These are phyloP conservation scores for Protobothrops flavoviridis DNA, from an alignment of 2,113 vertebrate species.

Conservation along the genomic window DNA sequence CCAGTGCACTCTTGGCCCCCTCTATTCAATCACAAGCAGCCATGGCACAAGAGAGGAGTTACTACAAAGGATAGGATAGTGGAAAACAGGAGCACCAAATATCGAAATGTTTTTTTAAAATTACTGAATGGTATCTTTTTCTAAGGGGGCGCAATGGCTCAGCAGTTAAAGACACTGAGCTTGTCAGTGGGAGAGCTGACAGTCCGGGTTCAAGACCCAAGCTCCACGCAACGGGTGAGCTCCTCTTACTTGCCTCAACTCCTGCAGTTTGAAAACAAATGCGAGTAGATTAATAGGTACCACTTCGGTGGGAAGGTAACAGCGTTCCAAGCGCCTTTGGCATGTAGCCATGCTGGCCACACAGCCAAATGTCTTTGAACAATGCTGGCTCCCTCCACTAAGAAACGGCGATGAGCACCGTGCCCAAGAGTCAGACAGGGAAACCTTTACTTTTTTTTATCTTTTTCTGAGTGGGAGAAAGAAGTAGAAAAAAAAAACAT, in stretches of 20 bases:
- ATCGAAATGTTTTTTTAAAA: not conserved
- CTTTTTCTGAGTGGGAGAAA: not conserved
- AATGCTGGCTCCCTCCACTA: not conserved
- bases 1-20: slow-evolving; percentile 56
- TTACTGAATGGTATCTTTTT: not conserved
- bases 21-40: slow-evolving; percentile 61
- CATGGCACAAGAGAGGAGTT: slow-evolving; percentile 31
- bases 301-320: not conserved
- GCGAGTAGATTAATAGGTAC: not conserved
- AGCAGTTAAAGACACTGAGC: not conserved
- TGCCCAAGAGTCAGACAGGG: not conserved
- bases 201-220: not conserved
- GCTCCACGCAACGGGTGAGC: not conserved
- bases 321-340: not conserved
- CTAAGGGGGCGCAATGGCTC: not conserved
- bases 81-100: not conserved
- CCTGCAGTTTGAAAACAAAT: not conserved
- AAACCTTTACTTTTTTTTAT: not conserved
- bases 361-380: not conserved
- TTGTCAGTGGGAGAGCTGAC: not conserved
- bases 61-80: not conserved
- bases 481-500: not conserved
- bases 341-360: not conserved
- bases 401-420: not conserved
- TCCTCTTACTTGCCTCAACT: not conserved